Base-by-base conservation (phyloP, 2,797 vertebrate genomes). In the Gadopsis marmoratus region DNA sequence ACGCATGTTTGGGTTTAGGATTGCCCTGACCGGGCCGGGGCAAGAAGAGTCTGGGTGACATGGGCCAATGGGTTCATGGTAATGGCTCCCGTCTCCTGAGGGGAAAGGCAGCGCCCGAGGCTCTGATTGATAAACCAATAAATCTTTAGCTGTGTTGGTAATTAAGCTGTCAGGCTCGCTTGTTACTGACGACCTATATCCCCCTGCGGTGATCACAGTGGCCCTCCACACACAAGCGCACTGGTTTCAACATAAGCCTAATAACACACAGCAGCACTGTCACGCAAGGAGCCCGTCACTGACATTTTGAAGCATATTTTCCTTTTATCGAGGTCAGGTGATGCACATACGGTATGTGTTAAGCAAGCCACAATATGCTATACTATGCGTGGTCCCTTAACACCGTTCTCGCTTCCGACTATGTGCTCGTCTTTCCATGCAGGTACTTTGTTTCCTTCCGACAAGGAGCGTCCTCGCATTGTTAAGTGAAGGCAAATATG, bases 111-210 rank as follows among this genome's bases (percentile, higher is more conserved):
- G 91, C 70, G 95, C 97, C 95, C 4, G 79, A 90, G 95, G 96
- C 95, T 78, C 94, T 97, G 95, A 98, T 97, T 98, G 97, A 97
- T 97, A 97, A 98, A 97, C 97, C 97, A 96, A 97, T 98, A 97
- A 97, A 98, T 98, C 97, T 97, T 97, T 97, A 97, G 96, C 94
- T 94, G 94, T 95, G 94, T 96, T 95, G 94, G 96, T 97, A 97
- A 98, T 97, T 97, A 97, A 97, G 95, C 96, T 97, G 96, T 97
- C 97, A 97, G 95, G 94, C 92, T 91, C 86, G 93, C 94, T 95
- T 96, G 96, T 96, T 96, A 94, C 94, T 91, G 95, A 93, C 91
- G 88, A 94, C 93, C 93, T 95, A 95, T 94, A 89, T 91, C 89
- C 91, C 93, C 92, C 93, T 81, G 70, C 78, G 80, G 91, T 88